A percentile compares a stretch with the other conserved stretches of the same genome.
Conservation (phyloP, 2,797 vertebrate genomes). For the Podarcis siculus region DNA sequence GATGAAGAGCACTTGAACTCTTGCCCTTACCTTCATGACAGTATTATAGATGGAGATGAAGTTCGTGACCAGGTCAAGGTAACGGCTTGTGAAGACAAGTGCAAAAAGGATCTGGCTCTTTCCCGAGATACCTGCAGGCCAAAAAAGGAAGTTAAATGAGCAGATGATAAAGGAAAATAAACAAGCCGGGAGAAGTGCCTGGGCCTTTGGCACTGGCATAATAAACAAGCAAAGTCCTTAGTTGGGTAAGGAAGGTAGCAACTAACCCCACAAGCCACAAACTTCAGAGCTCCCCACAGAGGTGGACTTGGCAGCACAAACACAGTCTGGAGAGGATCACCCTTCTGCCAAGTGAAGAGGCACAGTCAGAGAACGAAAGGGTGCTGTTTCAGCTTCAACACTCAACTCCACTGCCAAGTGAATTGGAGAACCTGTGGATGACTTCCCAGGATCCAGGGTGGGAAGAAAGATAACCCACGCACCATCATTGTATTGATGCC, state of each 20-base stretch:
- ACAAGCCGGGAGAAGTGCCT: neutral
- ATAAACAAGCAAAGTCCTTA: neutral
- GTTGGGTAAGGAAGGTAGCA: neutral
- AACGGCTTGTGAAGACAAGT: conserved; percentile 93
- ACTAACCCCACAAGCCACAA: neutral
- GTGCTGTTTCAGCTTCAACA: too few relatives aligned
- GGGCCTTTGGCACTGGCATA: neutral
- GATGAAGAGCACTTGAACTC: neutral
- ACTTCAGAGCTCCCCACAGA: neutral
- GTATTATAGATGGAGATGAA: conserved; percentile 95
- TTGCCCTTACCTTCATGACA: conserved; percentile 89
- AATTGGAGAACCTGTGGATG: neutral
- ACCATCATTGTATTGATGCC: neutral
- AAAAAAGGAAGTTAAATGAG: neutral
- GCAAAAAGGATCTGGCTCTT: conserved; percentile 96
- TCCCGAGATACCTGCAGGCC: conserved; percentile 90
- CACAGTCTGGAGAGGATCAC: neutral
- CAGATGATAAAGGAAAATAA: neutral
- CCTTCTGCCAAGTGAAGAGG: neutral
- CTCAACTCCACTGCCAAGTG: too few relatives aligned
- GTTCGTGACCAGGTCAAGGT: conserved; percentile 90
- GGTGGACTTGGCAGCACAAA: neutral
- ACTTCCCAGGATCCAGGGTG: neutral
- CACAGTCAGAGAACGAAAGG: neutral
- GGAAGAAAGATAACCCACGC: neutral